Percentiles rank a stretch among this genome's conserved stretches.
These are phyloP conservation scores for Anolis carolinensis DNA, from an alignment of 2,113 vertebrate genomes.

Conservation along the genomic window DNA sequence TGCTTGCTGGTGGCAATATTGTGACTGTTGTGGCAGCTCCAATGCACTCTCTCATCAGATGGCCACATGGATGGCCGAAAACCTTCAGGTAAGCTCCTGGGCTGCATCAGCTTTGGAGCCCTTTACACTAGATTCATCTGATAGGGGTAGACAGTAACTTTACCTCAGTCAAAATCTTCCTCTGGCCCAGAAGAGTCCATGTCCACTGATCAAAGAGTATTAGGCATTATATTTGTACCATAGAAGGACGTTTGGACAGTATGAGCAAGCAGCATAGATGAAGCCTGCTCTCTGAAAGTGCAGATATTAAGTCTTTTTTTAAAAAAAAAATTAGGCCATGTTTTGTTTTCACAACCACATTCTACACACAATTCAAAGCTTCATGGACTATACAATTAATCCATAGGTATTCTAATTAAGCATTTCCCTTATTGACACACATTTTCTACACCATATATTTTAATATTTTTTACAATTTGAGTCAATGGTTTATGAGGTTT, in stretches of 20 bases:
- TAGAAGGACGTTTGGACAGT: not conserved
- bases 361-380: not conserved
- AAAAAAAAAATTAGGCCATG: too few species aligned
- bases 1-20: too few species aligned
- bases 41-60: too few species aligned
- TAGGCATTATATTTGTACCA: not conserved
- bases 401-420: not conserved
- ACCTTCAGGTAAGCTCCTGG: too few species aligned
- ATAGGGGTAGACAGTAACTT: too few species aligned
- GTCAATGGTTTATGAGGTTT: constrained; percentile 16
- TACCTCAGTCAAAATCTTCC: not conserved
- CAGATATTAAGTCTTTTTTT: not conserved
- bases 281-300: not conserved
- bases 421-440: constrained; percentile 41
- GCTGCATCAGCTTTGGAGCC: too few species aligned
- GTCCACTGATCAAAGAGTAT: too few species aligned
- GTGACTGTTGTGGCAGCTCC: too few species aligned
- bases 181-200: too few species aligned
- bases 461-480: constrained; percentile 51
- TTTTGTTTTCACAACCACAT: not conserved
- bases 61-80: too few species aligned
- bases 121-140: too few species aligned
- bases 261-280: not conserved
- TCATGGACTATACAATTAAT: not conserved
- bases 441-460: constrained; percentile 36